Evolutionary conservation across 2,113 vertebrate genomes (phyloP), one percentile per base, ranked within the genome.

Genomic region (Micromys minutus): DNA sequence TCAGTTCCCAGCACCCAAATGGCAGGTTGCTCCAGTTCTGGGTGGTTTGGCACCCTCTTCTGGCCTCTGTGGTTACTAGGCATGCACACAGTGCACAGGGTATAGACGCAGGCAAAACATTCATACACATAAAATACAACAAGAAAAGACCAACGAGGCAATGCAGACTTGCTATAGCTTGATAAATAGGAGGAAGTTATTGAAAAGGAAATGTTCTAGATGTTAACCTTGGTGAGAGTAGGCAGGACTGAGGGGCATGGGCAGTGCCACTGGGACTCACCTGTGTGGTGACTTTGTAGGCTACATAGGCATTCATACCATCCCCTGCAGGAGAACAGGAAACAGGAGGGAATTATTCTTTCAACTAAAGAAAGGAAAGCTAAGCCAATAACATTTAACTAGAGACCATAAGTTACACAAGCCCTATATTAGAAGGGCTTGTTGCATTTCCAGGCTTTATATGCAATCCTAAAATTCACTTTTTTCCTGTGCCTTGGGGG

Each of bases 241-340:
- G 57, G 72, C 55, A 59, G 12, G 22, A 36, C 55, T 69, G 83
- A 91, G 80, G 55, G 21, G 3, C 75, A 57, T 71, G 1, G 80
- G 87, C 29, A 92, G 74, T 89, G 50, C 55, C 85, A 21, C 67
- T 1, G 42, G 57, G 65, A 96, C 98, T 7, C 97, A 99, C 99
- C 99, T 99, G 98, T 45, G 99, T 99, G 57, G 99, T 98, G 11
- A 99, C 99, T 98, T 99, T 99, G 98, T 99, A 99, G 97, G 99
- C 99, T 98, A 99, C 99, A 0, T 99, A 99, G 0, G 99, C 99
- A 26, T 99, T 99, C 99, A 99, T 99, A 42, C 99, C 99, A 31
- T 99, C 99, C 61, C 99, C 99, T 99, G 42, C 0, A 3, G 91
- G 88, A 96, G 93, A 94, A 95, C 26, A 74, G 95, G 74, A 94